phyloP scores from a whole-genome alignment of 1,140 invertebrate species.

The Drosophila bocqueti region DNA sequence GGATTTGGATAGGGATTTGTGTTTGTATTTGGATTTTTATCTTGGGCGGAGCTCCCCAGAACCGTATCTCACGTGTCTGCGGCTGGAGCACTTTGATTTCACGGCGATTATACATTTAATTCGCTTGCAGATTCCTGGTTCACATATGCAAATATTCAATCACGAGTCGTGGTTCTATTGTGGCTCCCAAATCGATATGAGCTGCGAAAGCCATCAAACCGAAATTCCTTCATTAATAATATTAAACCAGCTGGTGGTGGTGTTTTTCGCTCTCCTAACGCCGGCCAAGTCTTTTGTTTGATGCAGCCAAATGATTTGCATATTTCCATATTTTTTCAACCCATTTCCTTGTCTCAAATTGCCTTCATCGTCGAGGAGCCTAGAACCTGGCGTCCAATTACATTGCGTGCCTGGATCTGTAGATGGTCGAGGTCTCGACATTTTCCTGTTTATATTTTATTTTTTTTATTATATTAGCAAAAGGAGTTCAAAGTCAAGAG shows the following conservation, averaged over 20 bases:
- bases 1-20: slow-evolving; percentile 4
- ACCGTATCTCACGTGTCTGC: slow-evolving; percentile 14
- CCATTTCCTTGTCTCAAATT: slow-evolving; percentile 51
- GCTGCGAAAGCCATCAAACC: slow-evolving; percentile 39
- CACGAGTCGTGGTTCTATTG: slow-evolving; percentile 16
- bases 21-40: background rate
- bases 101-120: slow-evolving; percentile 1
- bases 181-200: slow-evolving; percentile 39
- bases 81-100: background rate
- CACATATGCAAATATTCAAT: slow-evolving; percentile 47
- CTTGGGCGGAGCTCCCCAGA: slow-evolving; percentile 29
- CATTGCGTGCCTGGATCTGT: slow-evolving; percentile 60
- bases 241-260: background rate
- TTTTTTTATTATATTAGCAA: slow-evolving; percentile 7
- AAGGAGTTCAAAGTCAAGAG: slow-evolving; percentile 76
- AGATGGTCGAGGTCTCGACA: slow-evolving; percentile 21
- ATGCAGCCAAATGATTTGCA: slow-evolving; percentile 72
- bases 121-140: slow-evolving; percentile 14
- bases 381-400: slow-evolving; percentile 60
- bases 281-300: slow-evolving; percentile 69
- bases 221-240: slow-evolving; percentile 30
- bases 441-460: background rate
- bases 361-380: slow-evolving; percentile 31
- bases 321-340: slow-evolving; percentile 77
- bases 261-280: slow-evolving; percentile 30